phyloP scores from a whole-genome alignment of 2,797 vertebrate genomes.

The Octomys mimax region DNA sequence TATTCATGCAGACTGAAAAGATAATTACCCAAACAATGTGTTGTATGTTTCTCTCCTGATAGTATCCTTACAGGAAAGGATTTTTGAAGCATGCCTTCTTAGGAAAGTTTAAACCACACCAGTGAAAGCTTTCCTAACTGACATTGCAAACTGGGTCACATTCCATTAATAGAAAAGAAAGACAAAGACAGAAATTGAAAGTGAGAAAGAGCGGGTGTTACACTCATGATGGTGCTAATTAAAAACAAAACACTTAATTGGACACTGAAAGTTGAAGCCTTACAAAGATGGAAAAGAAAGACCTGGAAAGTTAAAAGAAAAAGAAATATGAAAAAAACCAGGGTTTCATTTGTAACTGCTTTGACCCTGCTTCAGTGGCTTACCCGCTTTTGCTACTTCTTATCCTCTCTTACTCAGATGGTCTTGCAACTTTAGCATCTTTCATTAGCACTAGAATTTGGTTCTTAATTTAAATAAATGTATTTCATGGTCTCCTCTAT shows the following conservation, averaged over 20 bases:
- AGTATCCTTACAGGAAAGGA: slow-evolving; percentile 34
- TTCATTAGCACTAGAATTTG: neutral
- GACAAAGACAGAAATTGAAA: slow-evolving; percentile 57
- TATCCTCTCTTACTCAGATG: neutral
- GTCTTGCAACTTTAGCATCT: neutral
- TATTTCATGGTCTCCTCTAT: slow-evolving; percentile 26
- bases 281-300: neutral
- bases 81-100: slow-evolving; percentile 43
- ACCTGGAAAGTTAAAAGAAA: neutral
- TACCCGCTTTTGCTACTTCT: neutral
- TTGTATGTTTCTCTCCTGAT: neutral
- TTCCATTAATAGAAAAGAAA: slow-evolving; percentile 76
- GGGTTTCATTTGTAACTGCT: neutral
- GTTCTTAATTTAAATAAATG: neutral
- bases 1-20: neutral
- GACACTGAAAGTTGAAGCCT: neutral
- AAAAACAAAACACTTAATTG: slow-evolving; percentile 66
- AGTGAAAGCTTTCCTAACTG: slow-evolving; percentile 61
- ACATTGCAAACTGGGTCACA: slow-evolving; percentile 72
- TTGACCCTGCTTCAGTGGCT: neutral
- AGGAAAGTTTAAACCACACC: slow-evolving; percentile 49
- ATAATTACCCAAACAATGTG: slow-evolving; percentile 23
- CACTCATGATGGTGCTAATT: slow-evolving; percentile 56
- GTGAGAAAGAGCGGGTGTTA: slow-evolving; percentile 49
- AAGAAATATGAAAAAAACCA: neutral